These are phyloP conservation scores for Lynx canadensis DNA, from an alignment of 2,113 vertebrate species.

Conservation along the genomic window DNA sequence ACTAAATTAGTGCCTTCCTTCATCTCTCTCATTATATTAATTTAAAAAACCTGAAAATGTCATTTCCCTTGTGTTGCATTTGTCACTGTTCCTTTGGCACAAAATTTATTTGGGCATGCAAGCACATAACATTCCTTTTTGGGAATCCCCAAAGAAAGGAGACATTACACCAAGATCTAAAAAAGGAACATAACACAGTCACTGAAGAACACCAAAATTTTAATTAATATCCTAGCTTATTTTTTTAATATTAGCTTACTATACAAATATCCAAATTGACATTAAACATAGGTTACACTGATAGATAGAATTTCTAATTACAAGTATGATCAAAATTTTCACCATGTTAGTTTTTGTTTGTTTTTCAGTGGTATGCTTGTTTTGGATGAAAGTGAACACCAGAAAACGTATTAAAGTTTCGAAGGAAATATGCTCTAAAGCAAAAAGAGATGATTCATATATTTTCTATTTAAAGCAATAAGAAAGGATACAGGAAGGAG, in stretches of 20 bases:
- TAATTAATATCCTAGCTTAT: slow-evolving; percentile 51
- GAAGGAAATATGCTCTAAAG: slow-evolving; percentile 26
- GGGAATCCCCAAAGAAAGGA: slow-evolving; percentile 42
- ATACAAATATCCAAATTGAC: slow-evolving; percentile 47
- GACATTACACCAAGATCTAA: slow-evolving; percentile 25
- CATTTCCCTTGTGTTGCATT: slow-evolving; percentile 48
- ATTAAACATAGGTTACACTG: slow-evolving; percentile 47
- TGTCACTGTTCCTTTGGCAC: slow-evolving; percentile 44
- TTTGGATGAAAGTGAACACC: slow-evolving; percentile 32
- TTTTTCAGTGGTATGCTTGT: slow-evolving; percentile 12
- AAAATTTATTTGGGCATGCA: slow-evolving; percentile 53
- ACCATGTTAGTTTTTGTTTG: slow-evolving; percentile 9
- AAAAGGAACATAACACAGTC: not conserved
- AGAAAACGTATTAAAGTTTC: not conserved
- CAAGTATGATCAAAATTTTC: not conserved
- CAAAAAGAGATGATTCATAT: not conserved
- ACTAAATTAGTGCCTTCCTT: slow-evolving; percentile 28
- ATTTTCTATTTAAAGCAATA: slow-evolving; percentile 3
- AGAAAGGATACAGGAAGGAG: not conserved
- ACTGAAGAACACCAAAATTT: slow-evolving; percentile 43
- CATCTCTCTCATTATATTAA: slow-evolving; percentile 46
- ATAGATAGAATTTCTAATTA: slow-evolving; percentile 42
- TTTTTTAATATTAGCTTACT: slow-evolving; percentile 29
- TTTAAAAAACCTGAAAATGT: slow-evolving; percentile 54
- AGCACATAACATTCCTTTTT: slow-evolving; percentile 46